These are phyloP conservation scores for Pangasius krempfi DNA, from an alignment of 2,797 vertebrate species.

Conservation along the genomic window DNA sequence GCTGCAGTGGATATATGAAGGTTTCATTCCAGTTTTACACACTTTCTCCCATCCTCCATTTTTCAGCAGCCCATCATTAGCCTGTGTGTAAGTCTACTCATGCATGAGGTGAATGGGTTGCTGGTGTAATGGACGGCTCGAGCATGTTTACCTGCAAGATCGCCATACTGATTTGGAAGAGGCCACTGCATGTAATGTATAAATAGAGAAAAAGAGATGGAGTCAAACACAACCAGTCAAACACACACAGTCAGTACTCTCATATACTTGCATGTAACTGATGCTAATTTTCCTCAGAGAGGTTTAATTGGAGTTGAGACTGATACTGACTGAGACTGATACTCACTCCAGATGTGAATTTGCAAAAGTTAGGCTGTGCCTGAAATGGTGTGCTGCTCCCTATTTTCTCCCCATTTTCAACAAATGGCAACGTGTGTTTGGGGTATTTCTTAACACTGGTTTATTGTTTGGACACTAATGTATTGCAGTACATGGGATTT, in stretches of 20 bases:
- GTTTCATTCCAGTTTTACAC: background rate
- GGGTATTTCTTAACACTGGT: background rate
- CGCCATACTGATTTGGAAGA: slow-evolving; percentile 52
- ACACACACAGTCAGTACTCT: slow-evolving; percentile 55
- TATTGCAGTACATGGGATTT: background rate
- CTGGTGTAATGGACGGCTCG: slow-evolving; percentile 50
- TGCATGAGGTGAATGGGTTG: slow-evolving; percentile 36
- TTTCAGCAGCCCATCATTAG: slow-evolving; percentile 42
- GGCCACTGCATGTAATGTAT: slow-evolving; percentile 53
- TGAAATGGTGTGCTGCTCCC: slow-evolving; percentile 34
- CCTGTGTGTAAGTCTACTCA: slow-evolving; percentile 21
- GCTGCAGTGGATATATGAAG: background rate
- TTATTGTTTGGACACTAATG: background rate
- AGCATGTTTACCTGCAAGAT: slow-evolving; percentile 60
- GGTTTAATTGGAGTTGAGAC: slow-evolving; percentile 66
- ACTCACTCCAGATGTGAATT: slow-evolving; percentile 29
- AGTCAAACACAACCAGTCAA: background rate
- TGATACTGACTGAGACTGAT: slow-evolving; percentile 39
- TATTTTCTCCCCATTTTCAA: background rate
- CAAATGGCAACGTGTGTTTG: background rate
- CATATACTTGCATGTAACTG: slow-evolving; percentile 22
- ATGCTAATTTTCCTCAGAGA: slow-evolving; percentile 64
- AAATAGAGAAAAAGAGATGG: slow-evolving; percentile 23
- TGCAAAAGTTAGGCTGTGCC: background rate
- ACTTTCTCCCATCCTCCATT: slow-evolving; percentile 14